A percentile compares a stretch with the other conserved stretches of the same genome.
phyloP scores from a whole-genome alignment of 2,113 vertebrate species.

The Platysteira castanea region DNA sequence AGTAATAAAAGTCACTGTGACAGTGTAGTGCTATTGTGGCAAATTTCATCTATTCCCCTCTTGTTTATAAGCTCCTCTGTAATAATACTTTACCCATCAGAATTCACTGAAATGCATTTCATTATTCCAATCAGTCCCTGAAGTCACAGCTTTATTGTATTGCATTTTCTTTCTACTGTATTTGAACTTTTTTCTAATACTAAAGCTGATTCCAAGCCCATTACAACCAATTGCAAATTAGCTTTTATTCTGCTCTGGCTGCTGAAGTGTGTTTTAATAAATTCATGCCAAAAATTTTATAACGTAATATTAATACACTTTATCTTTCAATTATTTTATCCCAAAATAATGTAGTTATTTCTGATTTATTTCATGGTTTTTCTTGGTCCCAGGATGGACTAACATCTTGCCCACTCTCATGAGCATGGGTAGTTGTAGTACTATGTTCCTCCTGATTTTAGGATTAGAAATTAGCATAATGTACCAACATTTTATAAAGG shows the following conservation, averaged over 20 bases:
- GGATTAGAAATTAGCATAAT: not conserved
- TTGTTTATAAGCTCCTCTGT: constrained; percentile 37
- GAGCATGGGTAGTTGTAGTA: not conserved
- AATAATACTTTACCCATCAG: constrained; percentile 49
- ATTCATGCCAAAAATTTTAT: constrained; percentile 52
- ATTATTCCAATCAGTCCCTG: constrained; percentile 56
- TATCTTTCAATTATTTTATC: constrained; percentile 53
- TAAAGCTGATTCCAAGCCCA: constrained; percentile 49
- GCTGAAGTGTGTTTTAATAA: constrained; percentile 64
- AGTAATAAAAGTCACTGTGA: constrained; percentile 15
- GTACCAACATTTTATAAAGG: not conserved
- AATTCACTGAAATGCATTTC: constrained; percentile 66
- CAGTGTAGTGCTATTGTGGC: not conserved
- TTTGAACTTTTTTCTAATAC: constrained; percentile 61
- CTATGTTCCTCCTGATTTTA: not conserved
- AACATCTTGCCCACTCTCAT: not conserved
- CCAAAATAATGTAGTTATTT: constrained; percentile 48
- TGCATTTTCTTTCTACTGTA: constrained; percentile 50
- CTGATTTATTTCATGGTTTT: constrained; percentile 44
- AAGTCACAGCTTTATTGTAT: constrained; percentile 62
- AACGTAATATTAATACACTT: constrained; percentile 43
- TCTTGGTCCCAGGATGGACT: not conserved
- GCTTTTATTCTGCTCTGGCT: constrained; percentile 47
- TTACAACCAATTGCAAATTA: constrained; percentile 62
- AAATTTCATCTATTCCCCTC: constrained; percentile 36